These are phyloP conservation scores for Tapirus indicus DNA, from an alignment of 2,797 vertebrate genomes.

Conservation along the genomic window DNA sequence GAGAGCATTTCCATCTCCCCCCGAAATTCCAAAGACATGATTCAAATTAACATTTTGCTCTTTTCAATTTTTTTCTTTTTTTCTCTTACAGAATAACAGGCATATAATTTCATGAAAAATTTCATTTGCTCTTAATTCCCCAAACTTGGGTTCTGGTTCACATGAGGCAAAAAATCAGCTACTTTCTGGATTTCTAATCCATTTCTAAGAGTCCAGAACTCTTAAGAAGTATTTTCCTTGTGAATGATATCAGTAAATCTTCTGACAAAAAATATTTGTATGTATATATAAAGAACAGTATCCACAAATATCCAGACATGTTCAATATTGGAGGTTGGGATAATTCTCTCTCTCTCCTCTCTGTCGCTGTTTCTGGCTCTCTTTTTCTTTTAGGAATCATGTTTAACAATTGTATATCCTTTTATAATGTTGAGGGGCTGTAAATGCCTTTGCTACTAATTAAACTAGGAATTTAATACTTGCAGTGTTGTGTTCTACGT, in stretches of 20 bases:
- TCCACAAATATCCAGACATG: neutral
- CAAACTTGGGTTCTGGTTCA: neutral
- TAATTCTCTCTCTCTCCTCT: neutral
- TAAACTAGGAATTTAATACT: neutral
- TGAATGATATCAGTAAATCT: neutral
- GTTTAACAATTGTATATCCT: neutral
- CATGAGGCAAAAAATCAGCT: neutral
- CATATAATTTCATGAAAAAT: neutral
- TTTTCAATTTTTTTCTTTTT: neutral
- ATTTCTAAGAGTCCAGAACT: neutral
- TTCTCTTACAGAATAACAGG: neutral
- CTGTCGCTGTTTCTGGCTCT: neutral
- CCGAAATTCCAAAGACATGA: conserved; percentile 16
- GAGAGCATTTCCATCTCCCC: neutral
- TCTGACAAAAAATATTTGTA: neutral
- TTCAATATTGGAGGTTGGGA: neutral
- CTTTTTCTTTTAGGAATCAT: neutral
- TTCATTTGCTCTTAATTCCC: neutral
- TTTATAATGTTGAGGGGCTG: neutral
- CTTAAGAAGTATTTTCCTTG: neutral
- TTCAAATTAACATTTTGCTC: neutral
- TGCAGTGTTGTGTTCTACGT: neutral
- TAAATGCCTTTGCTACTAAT: neutral
- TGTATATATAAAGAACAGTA: neutral
- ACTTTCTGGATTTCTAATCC: conserved; percentile 21